phyloP scores from a whole-genome alignment of 1,140 invertebrate species.

The Drosophila truncata region DNA sequence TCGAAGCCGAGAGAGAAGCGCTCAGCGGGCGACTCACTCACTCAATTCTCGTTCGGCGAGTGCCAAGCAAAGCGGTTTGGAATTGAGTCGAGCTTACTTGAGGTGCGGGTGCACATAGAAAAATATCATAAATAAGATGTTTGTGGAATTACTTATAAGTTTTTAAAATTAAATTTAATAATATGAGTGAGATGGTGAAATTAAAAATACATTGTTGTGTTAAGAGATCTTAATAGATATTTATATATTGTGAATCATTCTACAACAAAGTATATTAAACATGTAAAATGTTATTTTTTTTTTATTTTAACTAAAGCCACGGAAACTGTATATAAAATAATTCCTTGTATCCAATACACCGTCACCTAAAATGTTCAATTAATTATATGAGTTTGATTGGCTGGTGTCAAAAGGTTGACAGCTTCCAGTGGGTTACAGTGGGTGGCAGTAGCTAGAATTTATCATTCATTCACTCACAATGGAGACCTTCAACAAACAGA shows the following conservation, averaged over 20 bases:
- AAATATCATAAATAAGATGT: background rate
- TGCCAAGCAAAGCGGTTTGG: conserved; percentile 18
- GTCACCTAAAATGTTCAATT: background rate
- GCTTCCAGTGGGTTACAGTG: background rate
- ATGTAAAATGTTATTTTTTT: background rate
- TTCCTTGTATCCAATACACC: background rate
- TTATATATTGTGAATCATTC: background rate
- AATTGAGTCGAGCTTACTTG: conserved; percentile 7
- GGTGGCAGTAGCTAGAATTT: background rate
- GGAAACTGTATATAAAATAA: background rate
- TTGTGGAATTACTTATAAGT: background rate
- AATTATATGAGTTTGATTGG: conserved; percentile 27
- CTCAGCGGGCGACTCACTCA: conserved; percentile 2
- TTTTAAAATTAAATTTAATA: background rate
- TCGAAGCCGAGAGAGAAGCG: conserved; percentile 19
- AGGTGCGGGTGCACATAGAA: conserved; percentile 1
- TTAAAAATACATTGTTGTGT: no score
- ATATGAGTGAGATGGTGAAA: background rate
- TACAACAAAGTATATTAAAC: background rate
- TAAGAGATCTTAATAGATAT: background rate
- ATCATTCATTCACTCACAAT: background rate
- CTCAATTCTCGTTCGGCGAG: conserved; percentile 43
- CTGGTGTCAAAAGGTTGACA: conserved; percentile 24
- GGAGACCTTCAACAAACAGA: background rate
- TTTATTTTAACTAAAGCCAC: background rate